Evolutionary conservation across 2,113 vertebrate genomes (phyloP).

Genomic region (Lamprotornis superbus): DNA sequence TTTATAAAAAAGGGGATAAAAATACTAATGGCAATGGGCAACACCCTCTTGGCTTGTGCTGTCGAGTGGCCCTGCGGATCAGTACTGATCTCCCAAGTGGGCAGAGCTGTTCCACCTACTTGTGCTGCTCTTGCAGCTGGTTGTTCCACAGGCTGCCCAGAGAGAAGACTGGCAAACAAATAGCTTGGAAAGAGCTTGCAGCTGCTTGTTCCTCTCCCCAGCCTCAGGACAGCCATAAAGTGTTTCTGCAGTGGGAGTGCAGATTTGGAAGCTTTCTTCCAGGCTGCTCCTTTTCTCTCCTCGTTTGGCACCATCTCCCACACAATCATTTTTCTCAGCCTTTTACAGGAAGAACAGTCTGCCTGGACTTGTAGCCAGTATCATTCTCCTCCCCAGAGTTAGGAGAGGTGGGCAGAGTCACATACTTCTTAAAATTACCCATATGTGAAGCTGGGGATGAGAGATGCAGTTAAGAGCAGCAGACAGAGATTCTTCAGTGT

Average conservation of each 20-base stretch:
- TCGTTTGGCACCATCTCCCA: background rate
- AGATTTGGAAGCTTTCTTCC: constrained; percentile 42
- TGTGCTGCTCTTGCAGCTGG: background rate
- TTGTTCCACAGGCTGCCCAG: background rate
- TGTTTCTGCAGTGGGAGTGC: constrained; percentile 27
- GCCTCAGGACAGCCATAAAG: constrained; percentile 42
- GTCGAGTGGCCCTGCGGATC: background rate
- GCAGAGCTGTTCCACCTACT: background rate
- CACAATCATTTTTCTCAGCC: background rate
- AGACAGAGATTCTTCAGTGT: background rate
- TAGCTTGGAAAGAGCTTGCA: constrained; percentile 11
- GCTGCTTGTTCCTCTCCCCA: constrained; percentile 28
- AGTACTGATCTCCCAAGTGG: background rate
- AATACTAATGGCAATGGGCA: background rate
- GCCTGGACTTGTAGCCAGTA: constrained; percentile 14
- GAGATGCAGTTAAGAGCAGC: background rate
- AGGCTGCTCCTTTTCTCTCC: constrained; percentile 55
- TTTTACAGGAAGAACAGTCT: constrained; percentile 37
- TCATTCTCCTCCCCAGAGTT: background rate
- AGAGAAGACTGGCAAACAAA: constrained; percentile 24
- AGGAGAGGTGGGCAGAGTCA: background rate
- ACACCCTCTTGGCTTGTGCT: background rate
- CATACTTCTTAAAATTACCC: background rate
- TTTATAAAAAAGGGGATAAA: background rate
- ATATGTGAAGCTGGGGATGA: background rate